phyloP scores from a whole-genome alignment of 2,113 vertebrate genomes.

The Microtus ochrogaster region DNA sequence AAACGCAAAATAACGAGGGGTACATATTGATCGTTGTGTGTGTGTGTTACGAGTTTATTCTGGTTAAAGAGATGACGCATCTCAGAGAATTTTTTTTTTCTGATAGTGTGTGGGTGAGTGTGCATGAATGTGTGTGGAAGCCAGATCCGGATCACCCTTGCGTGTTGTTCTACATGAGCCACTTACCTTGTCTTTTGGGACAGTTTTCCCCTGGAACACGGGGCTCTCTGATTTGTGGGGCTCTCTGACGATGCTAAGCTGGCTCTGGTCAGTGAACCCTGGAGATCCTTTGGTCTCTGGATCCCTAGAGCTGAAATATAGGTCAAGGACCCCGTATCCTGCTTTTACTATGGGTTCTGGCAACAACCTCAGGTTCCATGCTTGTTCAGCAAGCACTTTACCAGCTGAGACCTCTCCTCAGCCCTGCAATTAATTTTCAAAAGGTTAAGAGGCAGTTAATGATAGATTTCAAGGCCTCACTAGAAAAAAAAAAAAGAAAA shows the following conservation, averaged over 20 bases:
- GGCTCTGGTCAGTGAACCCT: background rate
- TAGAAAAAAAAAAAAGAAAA: background rate
- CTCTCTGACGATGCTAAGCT: background rate
- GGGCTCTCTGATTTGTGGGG: background rate
- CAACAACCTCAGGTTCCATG: background rate
- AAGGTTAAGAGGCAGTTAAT: conserved; percentile 44
- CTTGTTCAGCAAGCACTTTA: background rate
- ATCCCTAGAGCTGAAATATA: background rate
- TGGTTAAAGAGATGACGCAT: conserved; percentile 63
- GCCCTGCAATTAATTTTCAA: conserved; percentile 10
- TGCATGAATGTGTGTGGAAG: background rate
- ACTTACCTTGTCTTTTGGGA: background rate
- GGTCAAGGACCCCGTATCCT: rapidly evolving
- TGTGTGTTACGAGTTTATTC: conserved; percentile 17
- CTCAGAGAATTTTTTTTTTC: conserved; percentile 48
- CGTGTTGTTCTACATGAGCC: too few relatives aligned
- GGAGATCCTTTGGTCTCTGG: background rate
- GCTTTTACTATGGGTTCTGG: background rate
- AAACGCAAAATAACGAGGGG: background rate
- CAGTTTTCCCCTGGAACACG: background rate
- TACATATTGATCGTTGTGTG: conserved; percentile 2
- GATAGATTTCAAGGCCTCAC: conserved; percentile 22
- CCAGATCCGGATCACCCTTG: background rate
- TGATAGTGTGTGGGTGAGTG: background rate
- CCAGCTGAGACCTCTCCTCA: background rate